Conservation (phyloP, 2,113 vertebrate genomes). For the Oryzias javanicus region DNA sequence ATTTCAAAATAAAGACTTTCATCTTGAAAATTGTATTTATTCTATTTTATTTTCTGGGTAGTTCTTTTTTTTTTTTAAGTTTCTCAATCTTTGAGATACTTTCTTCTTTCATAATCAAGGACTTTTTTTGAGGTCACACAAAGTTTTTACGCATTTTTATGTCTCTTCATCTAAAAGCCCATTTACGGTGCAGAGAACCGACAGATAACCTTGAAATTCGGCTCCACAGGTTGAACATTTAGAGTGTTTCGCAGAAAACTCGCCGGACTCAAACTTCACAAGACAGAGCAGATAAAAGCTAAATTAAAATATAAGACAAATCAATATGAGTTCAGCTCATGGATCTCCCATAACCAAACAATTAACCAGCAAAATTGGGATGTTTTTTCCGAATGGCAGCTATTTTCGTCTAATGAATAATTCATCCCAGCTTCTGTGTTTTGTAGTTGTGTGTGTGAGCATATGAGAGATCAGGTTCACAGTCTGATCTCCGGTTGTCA, state of each 20-base stretch:
- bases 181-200: no score
- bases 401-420: constrained; percentile 46
- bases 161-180: no score
- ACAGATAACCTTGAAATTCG: neutral
- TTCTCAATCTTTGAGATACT: no score
- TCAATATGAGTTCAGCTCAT: constrained; percentile 19
- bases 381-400: constrained; percentile 37
- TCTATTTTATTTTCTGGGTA: no score
- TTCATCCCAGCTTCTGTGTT: constrained; percentile 7
- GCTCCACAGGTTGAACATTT: neutral
- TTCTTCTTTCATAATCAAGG: no score
- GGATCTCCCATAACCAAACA: constrained; percentile 31
- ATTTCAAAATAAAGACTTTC: no score
- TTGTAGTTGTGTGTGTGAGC: constrained; percentile 1
- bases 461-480: rapidly evolving
- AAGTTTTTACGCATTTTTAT: no score
- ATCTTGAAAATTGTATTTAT: no score
- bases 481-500: constrained; percentile 8
- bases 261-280: neutral
- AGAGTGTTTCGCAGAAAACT: no score
- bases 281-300: neutral
- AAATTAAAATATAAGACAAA: constrained; percentile 8
- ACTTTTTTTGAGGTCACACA: no score
- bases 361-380: constrained; percentile 48
- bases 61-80: no score